phyloP scores from a whole-genome alignment of 2,888 invertebrate genomes.

The Palloptera scutellata region DNA sequence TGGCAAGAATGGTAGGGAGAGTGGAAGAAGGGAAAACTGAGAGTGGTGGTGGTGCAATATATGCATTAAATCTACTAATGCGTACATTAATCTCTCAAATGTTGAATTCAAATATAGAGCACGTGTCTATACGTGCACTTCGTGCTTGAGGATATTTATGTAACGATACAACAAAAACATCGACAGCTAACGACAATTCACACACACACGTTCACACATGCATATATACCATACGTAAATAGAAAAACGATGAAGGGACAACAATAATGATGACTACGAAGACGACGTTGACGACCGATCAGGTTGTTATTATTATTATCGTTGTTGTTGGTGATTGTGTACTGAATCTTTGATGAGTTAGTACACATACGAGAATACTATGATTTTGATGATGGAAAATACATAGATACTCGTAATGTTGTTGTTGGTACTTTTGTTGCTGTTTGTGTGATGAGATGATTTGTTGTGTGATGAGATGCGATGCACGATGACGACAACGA shows the following conservation, averaged over 20 bases:
- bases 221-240: not conserved
- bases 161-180: constrained; percentile 39
- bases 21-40: not conserved
- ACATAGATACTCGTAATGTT: not conserved
- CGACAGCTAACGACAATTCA: constrained; percentile 9
- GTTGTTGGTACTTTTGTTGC: not conserved
- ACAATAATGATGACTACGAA: constrained; percentile 38
- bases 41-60: constrained; percentile 28
- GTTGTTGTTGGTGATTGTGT: not conserved
- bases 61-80: constrained; percentile 63
- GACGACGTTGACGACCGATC: constrained; percentile 42
- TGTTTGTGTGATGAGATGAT: not conserved
- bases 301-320: constrained; percentile 11
- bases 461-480: not conserved
- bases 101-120: constrained; percentile 50
- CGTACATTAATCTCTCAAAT: constrained; percentile 60
- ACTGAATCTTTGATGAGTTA: not conserved
- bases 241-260: constrained; percentile 33
- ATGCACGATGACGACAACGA: too few relatives aligned
- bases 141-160: constrained; percentile 61
- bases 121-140: constrained; percentile 45
- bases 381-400: not conserved
- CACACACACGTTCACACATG: not conserved
- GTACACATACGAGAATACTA: not conserved
- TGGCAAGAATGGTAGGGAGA: not conserved